A percentile compares a stretch with the other conserved stretches of the same genome.
These are phyloP conservation scores for Thryonomys swinderianus DNA, from an alignment of 2,113 vertebrate species.

Conservation along the genomic window DNA sequence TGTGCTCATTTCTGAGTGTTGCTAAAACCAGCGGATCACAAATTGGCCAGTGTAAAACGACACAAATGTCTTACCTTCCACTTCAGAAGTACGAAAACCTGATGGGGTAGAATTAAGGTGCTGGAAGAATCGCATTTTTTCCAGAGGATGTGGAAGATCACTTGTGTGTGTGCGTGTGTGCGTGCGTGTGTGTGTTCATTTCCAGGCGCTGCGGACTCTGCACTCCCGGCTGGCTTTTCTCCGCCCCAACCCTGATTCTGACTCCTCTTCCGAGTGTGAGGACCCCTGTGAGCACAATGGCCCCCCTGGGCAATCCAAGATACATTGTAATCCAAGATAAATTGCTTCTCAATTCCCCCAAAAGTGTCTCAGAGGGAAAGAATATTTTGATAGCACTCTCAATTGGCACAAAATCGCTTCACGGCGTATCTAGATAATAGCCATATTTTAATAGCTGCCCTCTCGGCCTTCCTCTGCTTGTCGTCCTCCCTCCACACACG, in stretches of 20 bases:
- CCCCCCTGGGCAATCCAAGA: neutral
- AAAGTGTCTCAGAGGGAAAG: neutral
- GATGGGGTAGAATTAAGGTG: neutral
- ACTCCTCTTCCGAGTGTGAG: neutral
- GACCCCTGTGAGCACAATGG: neutral
- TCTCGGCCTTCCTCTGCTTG: neutral
- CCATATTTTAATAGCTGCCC: neutral
- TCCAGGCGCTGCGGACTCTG: neutral
- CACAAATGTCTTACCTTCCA: neutral
- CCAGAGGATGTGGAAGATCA: neutral
- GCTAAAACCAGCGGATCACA: neutral
- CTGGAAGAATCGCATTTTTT: neutral
- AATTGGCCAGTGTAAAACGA: neutral
- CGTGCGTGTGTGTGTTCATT: neutral
- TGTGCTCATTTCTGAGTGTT: neutral
- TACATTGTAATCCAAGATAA: neutral
- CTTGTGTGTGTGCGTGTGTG: too few species aligned
- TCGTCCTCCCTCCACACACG: neutral
- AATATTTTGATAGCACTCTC: neutral
- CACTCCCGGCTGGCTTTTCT: neutral
- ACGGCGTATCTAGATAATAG: neutral
- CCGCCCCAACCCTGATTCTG: neutral
- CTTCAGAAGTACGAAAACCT: neutral
- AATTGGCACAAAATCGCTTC: neutral
- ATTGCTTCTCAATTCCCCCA: neutral